Conservation (phyloP, 2,888 invertebrate genomes). For the Teleiodes luculella region DNA sequence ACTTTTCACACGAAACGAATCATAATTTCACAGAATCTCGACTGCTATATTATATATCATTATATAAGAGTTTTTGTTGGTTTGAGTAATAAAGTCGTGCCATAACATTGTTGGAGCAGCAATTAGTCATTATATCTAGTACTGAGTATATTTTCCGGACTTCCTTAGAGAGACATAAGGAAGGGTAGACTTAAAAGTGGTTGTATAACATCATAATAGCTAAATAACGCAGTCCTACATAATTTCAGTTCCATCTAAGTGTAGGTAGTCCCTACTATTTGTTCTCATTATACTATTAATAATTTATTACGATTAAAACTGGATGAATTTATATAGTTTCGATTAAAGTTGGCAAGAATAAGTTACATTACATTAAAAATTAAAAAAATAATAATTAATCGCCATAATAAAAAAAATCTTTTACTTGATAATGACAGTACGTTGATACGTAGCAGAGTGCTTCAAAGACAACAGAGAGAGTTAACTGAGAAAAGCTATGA, state of each 20-base stretch:
- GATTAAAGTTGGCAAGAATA: too few relatives aligned
- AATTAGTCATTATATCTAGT: conserved; percentile 2
- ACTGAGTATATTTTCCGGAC: conserved; percentile 15
- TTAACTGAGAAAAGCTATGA: too few relatives aligned
- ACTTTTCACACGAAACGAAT: background rate
- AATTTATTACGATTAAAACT: too few relatives aligned
- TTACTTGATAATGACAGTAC: too few relatives aligned
- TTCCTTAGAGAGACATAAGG: conserved; percentile 18
- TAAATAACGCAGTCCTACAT: conserved; percentile 18
- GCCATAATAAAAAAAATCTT: too few relatives aligned
- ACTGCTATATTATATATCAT: conserved; percentile 1
- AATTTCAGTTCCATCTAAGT: conserved; percentile 18
- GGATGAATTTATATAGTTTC: too few relatives aligned
- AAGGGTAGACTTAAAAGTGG: conserved; percentile 13
- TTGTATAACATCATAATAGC: conserved; percentile 18
- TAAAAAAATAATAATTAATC: too few relatives aligned
- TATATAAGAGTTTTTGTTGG: background rate
- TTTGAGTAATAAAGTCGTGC: background rate
- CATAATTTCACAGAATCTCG: background rate
- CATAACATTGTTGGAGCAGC: background rate
- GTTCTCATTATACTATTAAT: too few relatives aligned
- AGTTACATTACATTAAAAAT: too few relatives aligned
- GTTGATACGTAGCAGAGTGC: too few relatives aligned
- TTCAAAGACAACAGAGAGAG: too few relatives aligned
- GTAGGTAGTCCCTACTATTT: conserved; percentile 5